These are phyloP conservation scores for Tautogolabrus adspersus DNA, from an alignment of 2,113 vertebrate species.

Conservation along the genomic window DNA sequence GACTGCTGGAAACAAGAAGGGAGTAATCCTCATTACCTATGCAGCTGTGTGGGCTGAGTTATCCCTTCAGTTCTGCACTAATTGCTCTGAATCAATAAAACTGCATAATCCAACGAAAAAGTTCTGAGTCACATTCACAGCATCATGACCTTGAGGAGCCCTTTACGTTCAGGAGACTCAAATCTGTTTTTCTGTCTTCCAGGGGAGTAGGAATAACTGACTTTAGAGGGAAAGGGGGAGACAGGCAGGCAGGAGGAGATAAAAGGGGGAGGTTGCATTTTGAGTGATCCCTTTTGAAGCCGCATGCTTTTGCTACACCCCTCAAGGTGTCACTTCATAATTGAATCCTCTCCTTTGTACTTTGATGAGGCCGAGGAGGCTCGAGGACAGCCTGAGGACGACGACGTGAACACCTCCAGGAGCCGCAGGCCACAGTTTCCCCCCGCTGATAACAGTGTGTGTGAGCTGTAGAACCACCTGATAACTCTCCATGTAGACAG, in stretches of 20 bases:
- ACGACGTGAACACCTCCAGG: slow-evolving; percentile 24
- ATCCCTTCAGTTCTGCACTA: slow-evolving; percentile 56
- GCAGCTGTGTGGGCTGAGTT: slow-evolving; percentile 52
- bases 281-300: slow-evolving; percentile 51
- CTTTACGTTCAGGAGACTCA: not conserved
- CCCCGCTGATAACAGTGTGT: slow-evolving; percentile 25
- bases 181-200: slow-evolving; percentile 20
- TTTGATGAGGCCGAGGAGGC: slow-evolving; percentile 27
- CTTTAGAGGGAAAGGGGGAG: slow-evolving; percentile 26
- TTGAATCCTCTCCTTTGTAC: slow-evolving; percentile 64
- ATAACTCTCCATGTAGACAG: slow-evolving; percentile 51
- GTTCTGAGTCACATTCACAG: slow-evolving; percentile 41
- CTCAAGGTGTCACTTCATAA: slow-evolving; percentile 61
- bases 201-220: slow-evolving; percentile 12
- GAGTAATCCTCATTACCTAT: slow-evolving; percentile 45
- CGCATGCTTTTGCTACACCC: slow-evolving; percentile 36
- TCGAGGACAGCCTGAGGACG: slow-evolving; percentile 37
- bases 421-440: not conserved
- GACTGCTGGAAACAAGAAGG: slow-evolving; percentile 31
- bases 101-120: slow-evolving; percentile 47
- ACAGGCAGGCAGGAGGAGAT: slow-evolving; percentile 27
- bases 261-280: slow-evolving; percentile 22
- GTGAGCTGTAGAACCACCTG: slow-evolving; percentile 32
- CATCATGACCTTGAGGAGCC: slow-evolving; percentile 40
- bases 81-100: slow-evolving; percentile 67